These are phyloP conservation scores for Geopemphigus sp. DNA, from an alignment of 1,140 invertebrate species.

Conservation along the genomic window DNA sequence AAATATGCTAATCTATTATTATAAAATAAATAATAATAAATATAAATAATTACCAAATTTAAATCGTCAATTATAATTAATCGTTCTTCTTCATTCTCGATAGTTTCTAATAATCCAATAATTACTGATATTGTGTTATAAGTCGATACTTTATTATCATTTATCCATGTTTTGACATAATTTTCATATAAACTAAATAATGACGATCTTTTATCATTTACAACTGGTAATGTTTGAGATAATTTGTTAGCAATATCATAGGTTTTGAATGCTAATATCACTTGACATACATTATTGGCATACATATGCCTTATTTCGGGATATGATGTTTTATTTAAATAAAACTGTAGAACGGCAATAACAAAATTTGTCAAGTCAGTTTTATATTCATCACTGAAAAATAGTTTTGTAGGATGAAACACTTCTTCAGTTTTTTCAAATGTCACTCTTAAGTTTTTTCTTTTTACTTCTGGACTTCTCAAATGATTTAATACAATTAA, in stretches of 20 bases:
- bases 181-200: not conserved
- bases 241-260: not conserved
- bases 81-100: not conserved
- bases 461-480: constrained; percentile 24
- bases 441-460: constrained; percentile 37
- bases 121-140: constrained; percentile 38
- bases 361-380: constrained; percentile 23
- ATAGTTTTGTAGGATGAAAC: not conserved
- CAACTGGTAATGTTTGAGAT: constrained; percentile 1
- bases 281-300: constrained; percentile 36
- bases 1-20: not conserved
- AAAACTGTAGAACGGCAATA: constrained; percentile 13
- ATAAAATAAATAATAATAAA: not conserved
- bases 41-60: constrained; percentile 10
- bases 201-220: not conserved
- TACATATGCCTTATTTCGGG: constrained; percentile 15
- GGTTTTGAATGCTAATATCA: constrained; percentile 27
- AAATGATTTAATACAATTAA: constrained; percentile 38
- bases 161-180: constrained; percentile 35
- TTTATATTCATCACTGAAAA: constrained; percentile 6
- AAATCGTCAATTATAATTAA: constrained; percentile 17
- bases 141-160: constrained; percentile 16
- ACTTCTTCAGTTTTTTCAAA: constrained; percentile 33
- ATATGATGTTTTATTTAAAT: constrained; percentile 32
- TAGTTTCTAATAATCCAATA: constrained; percentile 29